Base-by-base conservation (phyloP, 2,797 vertebrate species). In the Rhinatrema bivittatum region DNA sequence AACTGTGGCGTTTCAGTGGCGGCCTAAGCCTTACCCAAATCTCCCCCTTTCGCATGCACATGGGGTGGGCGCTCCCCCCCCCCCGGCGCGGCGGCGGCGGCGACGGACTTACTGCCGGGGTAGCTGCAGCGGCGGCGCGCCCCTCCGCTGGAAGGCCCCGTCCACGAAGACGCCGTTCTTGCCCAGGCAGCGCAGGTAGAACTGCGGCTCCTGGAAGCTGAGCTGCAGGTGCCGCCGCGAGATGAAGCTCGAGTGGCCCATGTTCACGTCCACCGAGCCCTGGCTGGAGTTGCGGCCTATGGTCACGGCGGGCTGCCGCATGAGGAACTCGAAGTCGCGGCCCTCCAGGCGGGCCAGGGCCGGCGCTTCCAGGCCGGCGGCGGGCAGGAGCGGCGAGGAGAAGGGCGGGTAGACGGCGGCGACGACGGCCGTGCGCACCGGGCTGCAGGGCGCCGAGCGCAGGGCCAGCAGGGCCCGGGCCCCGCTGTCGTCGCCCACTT, bases 141-240 rank as follows among this genome's bases (percentile, higher is more conserved):
- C 93, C 68, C 91, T 85, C 48, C 93, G 80, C 81, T 98, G 94
- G 64, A 98, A 98, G 68, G 93, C 94, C 12, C 93, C 94, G 74
- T 98, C 94, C 44, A 98, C 93, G 81, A 98, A 98, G 54, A 98
- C 94, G 38, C 94, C 94, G 70, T 97, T 98, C 79, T 98, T 98
- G 60, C 94, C 94, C 33, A 97, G 78, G 54, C 94, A 98, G 47
- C 92, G 89, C 47, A 98, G 82, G 57, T 86, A 91, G 74, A 98
- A 98, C 62, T 49, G 62, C 19, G 87, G 84, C 51, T 92, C 91
- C 48, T 92, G 88, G 74, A 93, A 93, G 56, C 51, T 76, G 42
- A 97, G 81, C 80, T 97, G 91, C 74, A 98, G 75, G 87, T 97
- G 94, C 53, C 91, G 85, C 64, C 94, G 78, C 12, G 94, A 98